A percentile compares a stretch with the other conserved stretches of the same genome.
phyloP scores from a whole-genome alignment of 2,113 vertebrate species.

The Myocastor coypus region DNA sequence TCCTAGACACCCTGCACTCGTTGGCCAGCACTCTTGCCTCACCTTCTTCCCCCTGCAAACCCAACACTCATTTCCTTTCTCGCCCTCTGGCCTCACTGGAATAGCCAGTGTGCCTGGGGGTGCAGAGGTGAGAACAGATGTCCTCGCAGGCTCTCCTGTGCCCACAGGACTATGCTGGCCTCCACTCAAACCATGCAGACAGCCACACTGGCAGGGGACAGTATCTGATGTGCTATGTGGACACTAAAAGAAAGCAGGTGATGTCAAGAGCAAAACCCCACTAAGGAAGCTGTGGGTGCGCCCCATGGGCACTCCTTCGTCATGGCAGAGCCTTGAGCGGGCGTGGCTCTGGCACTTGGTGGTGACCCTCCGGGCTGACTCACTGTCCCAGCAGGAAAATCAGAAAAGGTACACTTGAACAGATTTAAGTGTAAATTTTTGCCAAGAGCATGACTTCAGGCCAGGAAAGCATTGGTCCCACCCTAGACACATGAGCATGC shows the following conservation, averaged over 20 bases:
- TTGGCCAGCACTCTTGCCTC: neutral
- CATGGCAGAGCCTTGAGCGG: rapidly evolving
- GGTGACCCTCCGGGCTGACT: neutral
- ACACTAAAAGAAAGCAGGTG: neutral
- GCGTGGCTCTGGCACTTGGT: rapidly evolving
- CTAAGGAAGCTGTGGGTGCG: rapidly evolving
- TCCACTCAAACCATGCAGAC: neutral
- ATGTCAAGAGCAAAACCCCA: neutral
- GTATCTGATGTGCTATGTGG: neutral
- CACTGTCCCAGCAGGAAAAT: rapidly evolving
- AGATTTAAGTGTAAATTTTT: neutral
- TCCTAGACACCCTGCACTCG: neutral
- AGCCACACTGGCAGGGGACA: neutral
- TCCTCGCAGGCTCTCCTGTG: neutral
- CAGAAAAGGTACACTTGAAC: neutral
- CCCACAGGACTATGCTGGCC: neutral
- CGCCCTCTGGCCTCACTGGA: neutral
- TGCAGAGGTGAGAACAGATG: too few species aligned
- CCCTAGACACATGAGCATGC: rapidly evolving
- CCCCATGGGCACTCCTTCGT: neutral
- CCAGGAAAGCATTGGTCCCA: rapidly evolving
- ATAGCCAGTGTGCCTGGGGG: rapidly evolving
- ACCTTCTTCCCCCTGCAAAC: neutral
- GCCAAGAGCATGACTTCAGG: neutral
- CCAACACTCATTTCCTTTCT: neutral